phyloP scores from a whole-genome alignment of 2,888 invertebrate genomes.

The Xestia c-nigrum region DNA sequence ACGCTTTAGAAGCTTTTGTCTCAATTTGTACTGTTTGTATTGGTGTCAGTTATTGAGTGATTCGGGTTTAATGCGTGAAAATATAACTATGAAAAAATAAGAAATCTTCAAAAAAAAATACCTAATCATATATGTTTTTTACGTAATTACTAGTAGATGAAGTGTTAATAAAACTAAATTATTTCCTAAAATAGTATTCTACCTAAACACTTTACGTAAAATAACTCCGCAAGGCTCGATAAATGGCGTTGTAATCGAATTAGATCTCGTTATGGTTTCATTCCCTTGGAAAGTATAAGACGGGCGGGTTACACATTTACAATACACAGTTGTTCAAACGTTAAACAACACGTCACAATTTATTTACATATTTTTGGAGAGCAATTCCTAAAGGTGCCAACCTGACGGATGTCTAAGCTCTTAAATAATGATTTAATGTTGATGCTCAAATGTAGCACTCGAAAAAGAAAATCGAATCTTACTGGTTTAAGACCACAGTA shows the following conservation, averaged over 20 bases:
- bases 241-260: constrained; percentile 38
- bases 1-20: background rate
- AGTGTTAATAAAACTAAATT: background rate
- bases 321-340: fast-evolving
- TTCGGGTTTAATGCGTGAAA: too few relatives aligned
- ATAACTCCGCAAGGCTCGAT: constrained; percentile 21
- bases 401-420: background rate
- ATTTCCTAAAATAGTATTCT: background rate
- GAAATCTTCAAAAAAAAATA: background rate
- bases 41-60: background rate
- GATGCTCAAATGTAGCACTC: too few relatives aligned
- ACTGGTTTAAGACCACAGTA: too few relatives aligned
- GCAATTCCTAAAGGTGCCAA: background rate
- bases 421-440: too few relatives aligned
- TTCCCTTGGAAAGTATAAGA: constrained; percentile 17
- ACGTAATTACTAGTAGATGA: background rate
- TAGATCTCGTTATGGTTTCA: constrained; percentile 36
- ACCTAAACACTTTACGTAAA: background rate
- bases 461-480: too few relatives aligned
- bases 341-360: constrained; percentile 1
- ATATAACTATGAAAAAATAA: background rate
- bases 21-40: background rate
- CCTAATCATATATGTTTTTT: background rate
- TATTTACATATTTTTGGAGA: constrained; percentile 37
- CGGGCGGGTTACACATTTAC: background rate